phyloP scores from a whole-genome alignment of 1,140 invertebrate species.

The Aethina tumida region DNA sequence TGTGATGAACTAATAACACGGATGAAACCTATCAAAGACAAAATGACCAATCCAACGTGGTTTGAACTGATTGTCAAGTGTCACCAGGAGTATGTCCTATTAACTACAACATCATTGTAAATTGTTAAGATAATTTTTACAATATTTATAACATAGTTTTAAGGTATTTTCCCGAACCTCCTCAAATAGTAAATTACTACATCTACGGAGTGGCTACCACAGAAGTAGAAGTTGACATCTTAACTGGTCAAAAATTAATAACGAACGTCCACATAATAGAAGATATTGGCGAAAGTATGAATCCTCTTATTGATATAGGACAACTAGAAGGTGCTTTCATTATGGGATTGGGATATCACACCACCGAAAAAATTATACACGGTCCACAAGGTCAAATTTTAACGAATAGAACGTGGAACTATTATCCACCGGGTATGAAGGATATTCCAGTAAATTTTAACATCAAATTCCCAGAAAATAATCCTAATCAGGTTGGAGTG shows the following conservation, averaged over 20 bases:
- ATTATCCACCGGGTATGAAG: constrained; percentile 71
- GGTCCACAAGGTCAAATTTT: constrained; percentile 57
- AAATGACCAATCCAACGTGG: constrained; percentile 54
- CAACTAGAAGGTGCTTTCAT: constrained; percentile 80
- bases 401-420: constrained; percentile 75
- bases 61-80: constrained; percentile 49
- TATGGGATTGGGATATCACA: constrained; percentile 76
- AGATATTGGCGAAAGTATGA: constrained; percentile 66
- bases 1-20: constrained; percentile 54
- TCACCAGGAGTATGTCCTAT: constrained; percentile 45
- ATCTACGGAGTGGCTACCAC: constrained; percentile 24
- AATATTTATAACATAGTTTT: background rate
- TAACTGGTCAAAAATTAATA: constrained; percentile 61
- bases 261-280: constrained; percentile 63
- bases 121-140: background rate
- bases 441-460: constrained; percentile 81
- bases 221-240: constrained; percentile 52
- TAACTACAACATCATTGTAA: constrained; percentile 17
- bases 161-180: constrained; percentile 10
- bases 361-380: constrained; percentile 61
- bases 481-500: constrained; percentile 58
- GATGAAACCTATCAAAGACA: constrained; percentile 49
- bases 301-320: constrained; percentile 70
- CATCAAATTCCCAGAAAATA: constrained; percentile 59
- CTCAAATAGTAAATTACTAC: constrained; percentile 7